Conservation (phyloP, 2,888 invertebrate species). For the Bombylius major region DNA sequence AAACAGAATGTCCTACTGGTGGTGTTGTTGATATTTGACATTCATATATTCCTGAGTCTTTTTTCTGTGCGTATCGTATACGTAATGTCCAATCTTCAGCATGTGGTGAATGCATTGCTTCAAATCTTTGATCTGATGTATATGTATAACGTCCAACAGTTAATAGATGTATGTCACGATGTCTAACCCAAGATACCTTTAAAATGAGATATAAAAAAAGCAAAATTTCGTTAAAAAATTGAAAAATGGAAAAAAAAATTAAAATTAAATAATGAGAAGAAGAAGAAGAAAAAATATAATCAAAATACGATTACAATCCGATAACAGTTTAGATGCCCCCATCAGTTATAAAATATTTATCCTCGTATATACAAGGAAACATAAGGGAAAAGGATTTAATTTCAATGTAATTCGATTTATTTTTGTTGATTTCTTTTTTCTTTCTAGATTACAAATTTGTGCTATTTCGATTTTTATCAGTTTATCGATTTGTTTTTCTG, state of each 20-base stretch:
- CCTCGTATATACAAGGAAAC: too few species aligned
- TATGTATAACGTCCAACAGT: slow-evolving; percentile 67
- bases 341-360: too few species aligned
- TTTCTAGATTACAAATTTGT: too few species aligned
- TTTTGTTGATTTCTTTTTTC: too few species aligned
- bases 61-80: slow-evolving; percentile 58
- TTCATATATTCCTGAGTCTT: slow-evolving; percentile 71
- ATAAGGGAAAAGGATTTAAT: too few species aligned
- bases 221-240: not conserved
- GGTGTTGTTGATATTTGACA: slow-evolving; percentile 87
- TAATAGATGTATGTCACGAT: slow-evolving; percentile 59
- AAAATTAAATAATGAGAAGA: too few species aligned
- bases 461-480: too few species aligned
- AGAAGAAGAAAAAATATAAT: not conserved
- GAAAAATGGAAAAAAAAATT: not conserved
- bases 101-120: slow-evolving; percentile 73
- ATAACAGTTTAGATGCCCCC: too few species aligned
- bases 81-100: slow-evolving; percentile 78
- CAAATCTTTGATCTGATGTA: slow-evolving; percentile 72
- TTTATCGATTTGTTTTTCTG: too few species aligned
- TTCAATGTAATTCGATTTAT: too few species aligned
- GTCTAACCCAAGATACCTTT: slow-evolving; percentile 67
- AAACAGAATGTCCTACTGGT: slow-evolving; percentile 70
- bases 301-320: too few species aligned
- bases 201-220: slow-evolving; percentile 8